Conservation (phyloP, 2,113 vertebrate genomes). For the Cariama cristata region DNA sequence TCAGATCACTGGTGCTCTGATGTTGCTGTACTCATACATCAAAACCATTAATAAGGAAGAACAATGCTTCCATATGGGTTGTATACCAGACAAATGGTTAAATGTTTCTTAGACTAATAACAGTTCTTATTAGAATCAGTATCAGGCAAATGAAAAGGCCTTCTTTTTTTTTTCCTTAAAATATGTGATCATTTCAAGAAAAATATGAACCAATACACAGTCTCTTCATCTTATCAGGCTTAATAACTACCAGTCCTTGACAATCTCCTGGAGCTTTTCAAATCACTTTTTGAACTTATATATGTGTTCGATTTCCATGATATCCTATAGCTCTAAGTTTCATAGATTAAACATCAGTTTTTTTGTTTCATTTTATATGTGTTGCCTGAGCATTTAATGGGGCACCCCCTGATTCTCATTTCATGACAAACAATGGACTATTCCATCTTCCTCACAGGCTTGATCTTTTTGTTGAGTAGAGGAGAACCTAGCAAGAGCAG, state of each 20-base stretch:
- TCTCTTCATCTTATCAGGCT: not conserved
- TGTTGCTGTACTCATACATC: not conserved
- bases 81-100: not conserved
- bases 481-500: not conserved
- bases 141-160: not conserved
- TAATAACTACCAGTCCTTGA: not conserved
- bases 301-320: not conserved
- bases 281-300: not conserved
- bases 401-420: not conserved
- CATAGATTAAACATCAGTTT: not conserved
- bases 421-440: not conserved
- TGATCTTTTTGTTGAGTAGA: not conserved
- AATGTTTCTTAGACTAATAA: not conserved
- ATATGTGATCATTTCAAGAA: not conserved
- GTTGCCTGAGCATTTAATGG: not conserved
- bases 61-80: not conserved
- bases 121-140: not conserved
- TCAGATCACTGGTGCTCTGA: not conserved
- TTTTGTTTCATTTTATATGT: not conserved
- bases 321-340: not conserved
- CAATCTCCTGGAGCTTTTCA: not conserved
- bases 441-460: not conserved
- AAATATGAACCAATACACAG: not conserved
- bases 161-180: not conserved
- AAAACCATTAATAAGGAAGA: not conserved